phyloP scores from a whole-genome alignment of 2,888 invertebrate species.

The Limnephilus rhombicus region DNA sequence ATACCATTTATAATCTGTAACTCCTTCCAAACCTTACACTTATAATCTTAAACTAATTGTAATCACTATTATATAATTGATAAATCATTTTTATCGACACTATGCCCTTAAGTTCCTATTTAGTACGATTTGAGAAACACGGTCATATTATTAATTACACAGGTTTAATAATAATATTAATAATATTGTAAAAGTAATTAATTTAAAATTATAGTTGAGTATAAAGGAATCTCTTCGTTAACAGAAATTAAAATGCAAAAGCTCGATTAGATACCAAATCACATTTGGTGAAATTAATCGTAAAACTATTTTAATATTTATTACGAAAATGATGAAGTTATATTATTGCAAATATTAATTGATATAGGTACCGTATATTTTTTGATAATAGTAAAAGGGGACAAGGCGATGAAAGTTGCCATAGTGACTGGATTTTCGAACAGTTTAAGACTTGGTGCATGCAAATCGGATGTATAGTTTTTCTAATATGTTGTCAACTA shows the following conservation, averaged over 20 bases:
- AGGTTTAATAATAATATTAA: not conserved
- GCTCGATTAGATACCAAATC: constrained; percentile 53
- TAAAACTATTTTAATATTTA: not conserved
- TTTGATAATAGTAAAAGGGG: too few species aligned
- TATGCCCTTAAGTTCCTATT: constrained; percentile 6
- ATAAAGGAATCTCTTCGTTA: constrained; percentile 60
- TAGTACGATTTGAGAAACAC: not conserved
- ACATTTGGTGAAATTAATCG: not conserved
- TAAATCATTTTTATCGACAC: constrained; percentile 41
- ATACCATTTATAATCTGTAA: constrained; percentile 60
- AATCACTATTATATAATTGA: constrained; percentile 51
- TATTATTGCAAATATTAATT: not conserved
- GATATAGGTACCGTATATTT: not conserved
- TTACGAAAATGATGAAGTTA: not conserved
- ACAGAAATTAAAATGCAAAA: constrained; percentile 56
- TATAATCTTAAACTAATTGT: not conserved
- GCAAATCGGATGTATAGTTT: too few species aligned
- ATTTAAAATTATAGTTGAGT: constrained; percentile 58
- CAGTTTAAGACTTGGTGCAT: too few species aligned
- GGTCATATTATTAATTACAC: constrained; percentile 3
- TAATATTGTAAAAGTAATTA: not conserved
- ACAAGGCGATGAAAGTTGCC: too few species aligned
- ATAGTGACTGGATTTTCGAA: too few species aligned
- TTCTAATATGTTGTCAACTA: too few species aligned
- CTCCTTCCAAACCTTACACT: too few species aligned